phyloP scores from a whole-genome alignment of 2,113 vertebrate species.

The Dipodomys merriami region DNA sequence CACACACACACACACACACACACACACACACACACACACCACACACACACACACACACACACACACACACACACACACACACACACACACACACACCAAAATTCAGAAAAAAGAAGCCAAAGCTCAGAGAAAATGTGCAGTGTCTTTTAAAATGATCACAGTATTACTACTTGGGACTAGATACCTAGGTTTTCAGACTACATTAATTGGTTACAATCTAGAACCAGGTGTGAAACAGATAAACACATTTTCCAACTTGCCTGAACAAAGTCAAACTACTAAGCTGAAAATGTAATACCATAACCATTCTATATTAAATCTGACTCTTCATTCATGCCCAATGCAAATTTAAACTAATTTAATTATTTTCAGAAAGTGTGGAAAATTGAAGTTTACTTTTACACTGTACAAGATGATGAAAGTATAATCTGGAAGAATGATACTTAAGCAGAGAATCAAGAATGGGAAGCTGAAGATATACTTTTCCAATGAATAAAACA shows the following conservation, averaged over 20 bases:
- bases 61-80: neutral
- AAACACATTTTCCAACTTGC: constrained; percentile 1
- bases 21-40: too few species aligned
- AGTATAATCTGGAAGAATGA: neutral
- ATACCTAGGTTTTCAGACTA: neutral
- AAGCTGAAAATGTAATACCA: neutral
- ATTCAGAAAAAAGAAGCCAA: neutral
- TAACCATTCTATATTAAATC: neutral
- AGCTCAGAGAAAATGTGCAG: neutral
- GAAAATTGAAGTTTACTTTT: constrained; percentile 27
- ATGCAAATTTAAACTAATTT: neutral
- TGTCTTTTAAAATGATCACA: neutral
- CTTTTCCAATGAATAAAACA: constrained; percentile 16
- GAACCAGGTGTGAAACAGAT: neutral
- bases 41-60: neutral
- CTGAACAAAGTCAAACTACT: neutral
- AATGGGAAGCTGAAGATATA: constrained; percentile 18
- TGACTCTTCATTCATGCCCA: neutral
- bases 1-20: neutral
- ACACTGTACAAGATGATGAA: neutral
- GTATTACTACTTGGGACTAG: neutral
- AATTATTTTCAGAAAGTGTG: constrained; percentile 12
- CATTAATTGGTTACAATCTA: neutral
- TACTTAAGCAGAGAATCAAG: neutral
- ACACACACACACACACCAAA: neutral